phyloP scores from a whole-genome alignment of 2,113 vertebrate genomes.

The Sapayoa aenigma region DNA sequence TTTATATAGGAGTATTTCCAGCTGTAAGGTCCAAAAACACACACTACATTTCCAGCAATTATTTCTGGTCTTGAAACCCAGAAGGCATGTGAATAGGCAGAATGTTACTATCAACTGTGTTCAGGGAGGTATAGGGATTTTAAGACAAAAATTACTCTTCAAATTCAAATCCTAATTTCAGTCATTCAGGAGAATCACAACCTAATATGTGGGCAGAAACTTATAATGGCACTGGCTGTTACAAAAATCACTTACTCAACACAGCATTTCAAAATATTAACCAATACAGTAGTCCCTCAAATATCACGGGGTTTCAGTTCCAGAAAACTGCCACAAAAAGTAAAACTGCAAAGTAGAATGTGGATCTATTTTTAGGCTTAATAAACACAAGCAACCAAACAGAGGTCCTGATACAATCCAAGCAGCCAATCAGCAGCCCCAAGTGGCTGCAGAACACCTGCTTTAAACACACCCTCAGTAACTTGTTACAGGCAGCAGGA shows the following conservation, averaged over 20 bases:
- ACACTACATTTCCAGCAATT: background rate
- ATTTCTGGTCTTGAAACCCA: background rate
- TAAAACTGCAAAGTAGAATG: too few species aligned
- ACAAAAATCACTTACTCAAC: background rate
- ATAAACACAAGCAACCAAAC: too few species aligned
- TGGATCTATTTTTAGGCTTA: too few species aligned
- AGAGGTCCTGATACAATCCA: too few species aligned
- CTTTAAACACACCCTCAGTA: too few species aligned
- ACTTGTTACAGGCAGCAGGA: too few species aligned
- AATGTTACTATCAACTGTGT: background rate
- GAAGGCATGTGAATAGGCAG: background rate
- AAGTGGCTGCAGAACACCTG: too few species aligned
- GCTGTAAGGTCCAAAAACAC: background rate
- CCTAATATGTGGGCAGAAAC: background rate
- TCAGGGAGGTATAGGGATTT: background rate
- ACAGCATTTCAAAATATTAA: background rate
- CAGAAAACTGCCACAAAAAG: too few species aligned
- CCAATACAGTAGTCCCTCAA: too few species aligned
- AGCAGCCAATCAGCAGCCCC: too few species aligned
- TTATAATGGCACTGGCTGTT: background rate
- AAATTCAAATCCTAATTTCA: background rate
- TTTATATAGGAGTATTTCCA: background rate
- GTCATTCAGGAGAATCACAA: background rate
- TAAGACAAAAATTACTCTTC: conserved; percentile 12
- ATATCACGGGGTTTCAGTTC: too few species aligned